Evolutionary conservation across 2,888 invertebrate genomes (phyloP).

Genomic region (Chloroclysta siterata): DNA sequence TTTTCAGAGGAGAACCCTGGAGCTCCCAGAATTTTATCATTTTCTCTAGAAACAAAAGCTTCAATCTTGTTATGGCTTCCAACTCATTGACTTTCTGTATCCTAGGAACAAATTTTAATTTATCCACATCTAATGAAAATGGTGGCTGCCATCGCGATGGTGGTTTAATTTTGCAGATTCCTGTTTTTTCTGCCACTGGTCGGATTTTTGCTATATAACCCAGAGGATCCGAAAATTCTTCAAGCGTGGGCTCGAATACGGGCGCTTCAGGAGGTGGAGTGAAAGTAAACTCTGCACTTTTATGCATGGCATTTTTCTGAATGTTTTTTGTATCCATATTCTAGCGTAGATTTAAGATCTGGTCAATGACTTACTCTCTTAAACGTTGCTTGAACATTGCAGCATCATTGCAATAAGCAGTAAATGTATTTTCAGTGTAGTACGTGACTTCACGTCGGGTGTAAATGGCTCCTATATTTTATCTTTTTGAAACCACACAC

Average conservation of each 20-base stretch:
- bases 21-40: conserved; percentile 91
- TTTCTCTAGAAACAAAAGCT: conserved; percentile 89
- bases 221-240: conserved; percentile 90
- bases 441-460: conserved; percentile 82
- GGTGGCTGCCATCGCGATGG: conserved; percentile 91
- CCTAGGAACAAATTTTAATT: conserved; percentile 82
- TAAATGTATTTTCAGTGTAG: conserved; percentile 23
- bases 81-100: conserved; percentile 83
- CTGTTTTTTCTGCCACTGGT: conserved; percentile 88
- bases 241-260: conserved; percentile 88
- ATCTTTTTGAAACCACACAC: conserved; percentile 19
- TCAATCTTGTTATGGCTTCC: conserved; percentile 89
- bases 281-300: conserved; percentile 81
- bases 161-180: conserved; percentile 91
- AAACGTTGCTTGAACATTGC: conserved; percentile 14
- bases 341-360: not conserved
- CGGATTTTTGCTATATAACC: conserved; percentile 90
- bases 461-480: conserved; percentile 78
- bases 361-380: conserved; percentile 13
- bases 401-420: conserved; percentile 1
- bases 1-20: conserved; percentile 87
- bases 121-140: conserved; percentile 90
- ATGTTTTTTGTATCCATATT: conserved; percentile 80
- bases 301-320: conserved; percentile 82
- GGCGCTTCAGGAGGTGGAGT: conserved; percentile 87